Percentiles rank a stretch among this genome's conserved stretches.
Conservation (phyloP, 37 sponge, comb jelly and placozoan species). For the Beroe ovata region DNA sequence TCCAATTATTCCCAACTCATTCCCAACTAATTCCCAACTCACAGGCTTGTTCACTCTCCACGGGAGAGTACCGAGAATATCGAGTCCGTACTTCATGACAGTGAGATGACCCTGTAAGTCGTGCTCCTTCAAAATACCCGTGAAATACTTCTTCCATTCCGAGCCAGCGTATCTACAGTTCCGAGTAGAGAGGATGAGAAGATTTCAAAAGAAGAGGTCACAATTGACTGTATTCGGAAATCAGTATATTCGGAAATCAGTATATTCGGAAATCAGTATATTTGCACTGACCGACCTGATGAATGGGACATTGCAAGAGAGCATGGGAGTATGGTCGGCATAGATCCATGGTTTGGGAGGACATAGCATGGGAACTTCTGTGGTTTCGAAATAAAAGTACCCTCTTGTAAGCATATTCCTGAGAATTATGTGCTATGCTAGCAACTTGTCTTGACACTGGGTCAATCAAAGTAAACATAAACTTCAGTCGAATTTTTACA, state of each 20-base stretch:
- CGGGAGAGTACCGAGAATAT: conserved; percentile 15
- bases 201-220: too few relatives aligned
- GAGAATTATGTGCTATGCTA: too few relatives aligned
- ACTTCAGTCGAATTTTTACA: too few relatives aligned
- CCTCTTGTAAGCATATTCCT: conserved; percentile 25
- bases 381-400: conserved; percentile 29
- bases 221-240: too few relatives aligned
- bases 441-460: too few relatives aligned
- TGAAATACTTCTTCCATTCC: conserved; percentile 44
- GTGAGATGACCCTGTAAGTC: background rate
- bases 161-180: conserved; percentile 49
- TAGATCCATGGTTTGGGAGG: conserved; percentile 53
- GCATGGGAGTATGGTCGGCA: conserved; percentile 40
- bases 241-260: too few relatives aligned
- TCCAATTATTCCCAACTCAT: too few relatives aligned
- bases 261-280: too few relatives aligned
- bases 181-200: too few relatives aligned
- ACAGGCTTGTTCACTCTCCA: conserved; percentile 17
- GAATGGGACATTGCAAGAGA: background rate
- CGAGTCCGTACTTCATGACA: conserved; percentile 45
- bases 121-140: background rate
- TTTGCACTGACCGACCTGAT: conserved; percentile 11
- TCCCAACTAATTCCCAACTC: too few relatives aligned
- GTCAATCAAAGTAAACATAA: too few relatives aligned
- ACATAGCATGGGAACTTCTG: conserved; percentile 46